A percentile compares a stretch with the other conserved stretches of the same genome.
Conservation (phyloP, 2,888 invertebrate genomes). For the Hirtodrosophila duncani region DNA sequence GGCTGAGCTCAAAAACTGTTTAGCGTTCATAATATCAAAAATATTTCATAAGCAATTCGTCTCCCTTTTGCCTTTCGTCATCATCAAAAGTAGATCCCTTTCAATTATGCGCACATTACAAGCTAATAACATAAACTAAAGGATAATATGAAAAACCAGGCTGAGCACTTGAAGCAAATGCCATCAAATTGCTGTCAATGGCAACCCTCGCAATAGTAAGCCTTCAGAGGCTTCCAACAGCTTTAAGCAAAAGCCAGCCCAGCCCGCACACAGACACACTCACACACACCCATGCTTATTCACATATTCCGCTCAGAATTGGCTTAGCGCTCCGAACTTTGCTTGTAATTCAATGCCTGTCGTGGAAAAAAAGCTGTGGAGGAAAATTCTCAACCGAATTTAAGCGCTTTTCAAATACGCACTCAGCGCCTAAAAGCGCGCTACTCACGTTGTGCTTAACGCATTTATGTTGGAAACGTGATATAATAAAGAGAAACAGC, state of each 20-base stretch:
- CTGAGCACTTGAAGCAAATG: slow-evolving; percentile 51
- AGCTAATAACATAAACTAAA: slow-evolving; percentile 71
- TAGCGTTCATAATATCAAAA: too few relatives aligned
- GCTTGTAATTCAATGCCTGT: slow-evolving; percentile 58
- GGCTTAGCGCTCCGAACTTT: slow-evolving; percentile 29
- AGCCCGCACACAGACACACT: slow-evolving; percentile 16
- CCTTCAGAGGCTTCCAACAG: slow-evolving; percentile 29
- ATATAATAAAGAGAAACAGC: slow-evolving; percentile 65
- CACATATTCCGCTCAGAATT: neutral
- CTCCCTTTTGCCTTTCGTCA: too few relatives aligned
- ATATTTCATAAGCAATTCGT: too few relatives aligned
- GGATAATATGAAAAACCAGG: slow-evolving; percentile 59
- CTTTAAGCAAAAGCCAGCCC: slow-evolving; percentile 41
- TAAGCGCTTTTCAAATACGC: slow-evolving; percentile 66
- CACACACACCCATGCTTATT: slow-evolving; percentile 20
- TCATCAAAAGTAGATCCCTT: slow-evolving; percentile 40
- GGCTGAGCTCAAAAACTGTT: too few relatives aligned
- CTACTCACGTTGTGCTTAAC: slow-evolving; percentile 57
- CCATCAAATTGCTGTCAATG: slow-evolving; percentile 57
- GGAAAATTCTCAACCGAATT: slow-evolving; percentile 48
- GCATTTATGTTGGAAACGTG: slow-evolving; percentile 72
- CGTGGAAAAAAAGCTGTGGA: slow-evolving; percentile 31
- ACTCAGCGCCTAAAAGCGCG: slow-evolving; percentile 48
- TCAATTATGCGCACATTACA: slow-evolving; percentile 66
- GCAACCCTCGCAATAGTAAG: slow-evolving; percentile 37